Evolutionary conservation across 2,797 vertebrate species (phyloP).

Genomic region (Agapornis canus): DNA sequence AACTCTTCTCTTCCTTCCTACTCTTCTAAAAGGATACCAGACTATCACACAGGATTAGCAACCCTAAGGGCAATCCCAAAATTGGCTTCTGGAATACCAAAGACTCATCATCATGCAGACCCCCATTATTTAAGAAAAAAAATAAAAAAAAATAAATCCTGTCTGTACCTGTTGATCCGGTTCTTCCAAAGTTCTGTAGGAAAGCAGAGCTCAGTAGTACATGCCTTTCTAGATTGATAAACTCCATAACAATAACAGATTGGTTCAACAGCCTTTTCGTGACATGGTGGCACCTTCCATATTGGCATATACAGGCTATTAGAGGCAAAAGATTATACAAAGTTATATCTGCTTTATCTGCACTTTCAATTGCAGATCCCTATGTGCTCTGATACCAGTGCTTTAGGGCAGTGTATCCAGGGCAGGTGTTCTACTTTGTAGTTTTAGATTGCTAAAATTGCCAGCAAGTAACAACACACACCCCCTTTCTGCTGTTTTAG

Average conservation of each 20-base stretch:
- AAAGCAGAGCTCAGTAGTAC: neutral
- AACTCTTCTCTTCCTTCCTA: neutral
- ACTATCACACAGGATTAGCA: neutral
- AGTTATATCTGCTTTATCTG: neutral
- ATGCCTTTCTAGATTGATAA: neutral
- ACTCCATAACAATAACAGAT: neutral
- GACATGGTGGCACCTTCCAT: neutral
- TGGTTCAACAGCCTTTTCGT: neutral
- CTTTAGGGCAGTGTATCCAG: neutral
- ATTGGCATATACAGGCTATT: neutral
- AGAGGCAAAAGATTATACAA: neutral
- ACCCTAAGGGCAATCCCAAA: neutral
- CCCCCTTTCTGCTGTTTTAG: neutral
- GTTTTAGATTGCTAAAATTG: neutral
- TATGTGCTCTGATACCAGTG: neutral
- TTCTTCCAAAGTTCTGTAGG: neutral
- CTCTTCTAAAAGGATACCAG: neutral
- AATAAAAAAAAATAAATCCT: neutral
- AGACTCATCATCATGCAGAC: rapidly evolving
- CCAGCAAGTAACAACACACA: neutral
- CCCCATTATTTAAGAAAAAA: neutral
- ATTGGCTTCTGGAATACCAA: neutral
- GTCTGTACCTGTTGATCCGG: neutral
- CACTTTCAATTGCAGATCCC: neutral
- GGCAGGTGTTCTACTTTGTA: neutral